These are phyloP conservation scores for Ariopsis seemanni DNA, from an alignment of 2,113 vertebrate species.

Conservation along the genomic window DNA sequence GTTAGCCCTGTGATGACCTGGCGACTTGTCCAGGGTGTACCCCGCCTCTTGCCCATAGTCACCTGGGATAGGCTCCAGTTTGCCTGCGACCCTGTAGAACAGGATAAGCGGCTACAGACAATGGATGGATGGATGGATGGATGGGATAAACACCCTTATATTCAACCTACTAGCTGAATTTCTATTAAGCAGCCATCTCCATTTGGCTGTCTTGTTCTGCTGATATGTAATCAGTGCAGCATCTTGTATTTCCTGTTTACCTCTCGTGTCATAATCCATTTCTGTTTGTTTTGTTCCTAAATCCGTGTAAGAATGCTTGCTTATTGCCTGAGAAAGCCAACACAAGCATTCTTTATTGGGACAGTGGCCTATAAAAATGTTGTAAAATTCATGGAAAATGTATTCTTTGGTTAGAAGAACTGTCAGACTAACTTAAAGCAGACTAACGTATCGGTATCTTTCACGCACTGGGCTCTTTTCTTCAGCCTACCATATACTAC, in stretches of 20 bases:
- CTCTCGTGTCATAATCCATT: neutral
- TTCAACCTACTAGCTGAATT: neutral
- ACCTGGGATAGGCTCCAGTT: too few species aligned
- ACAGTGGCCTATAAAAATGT: neutral
- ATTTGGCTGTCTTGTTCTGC: neutral
- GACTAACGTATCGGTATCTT: neutral
- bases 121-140: too few species aligned
- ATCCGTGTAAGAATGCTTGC: neutral
- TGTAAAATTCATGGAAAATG: neutral
- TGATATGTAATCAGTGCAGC: neutral
- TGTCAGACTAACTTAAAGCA: neutral
- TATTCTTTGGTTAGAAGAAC: neutral
- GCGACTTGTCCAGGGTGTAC: too few species aligned
- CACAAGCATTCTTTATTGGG: neutral
- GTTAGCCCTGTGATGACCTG: too few species aligned
- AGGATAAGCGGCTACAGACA: too few species aligned
- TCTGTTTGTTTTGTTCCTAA: neutral
- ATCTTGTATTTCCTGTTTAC: constrained; percentile 5
- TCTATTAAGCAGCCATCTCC: neutral
- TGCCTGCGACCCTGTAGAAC: too few species aligned
- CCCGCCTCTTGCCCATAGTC: too few species aligned
- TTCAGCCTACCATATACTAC: neutral
- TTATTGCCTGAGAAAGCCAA: neutral
- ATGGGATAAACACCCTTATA: neutral
- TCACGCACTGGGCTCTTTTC: neutral